Evolutionary conservation across 2,113 vertebrate species (phyloP).

Genomic region (Elephas maximus): DNA sequence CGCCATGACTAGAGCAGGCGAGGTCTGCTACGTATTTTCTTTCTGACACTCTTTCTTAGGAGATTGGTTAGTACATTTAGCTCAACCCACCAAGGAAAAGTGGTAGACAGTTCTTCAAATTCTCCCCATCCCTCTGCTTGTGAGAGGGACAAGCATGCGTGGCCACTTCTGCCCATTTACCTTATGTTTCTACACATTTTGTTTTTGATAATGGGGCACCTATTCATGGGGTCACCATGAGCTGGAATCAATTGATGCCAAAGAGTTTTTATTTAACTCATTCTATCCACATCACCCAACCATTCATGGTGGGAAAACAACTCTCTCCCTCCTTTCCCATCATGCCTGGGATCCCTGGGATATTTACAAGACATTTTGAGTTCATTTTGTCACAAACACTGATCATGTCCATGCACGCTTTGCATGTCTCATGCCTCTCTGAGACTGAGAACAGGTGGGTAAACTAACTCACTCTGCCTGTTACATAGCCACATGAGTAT

Average conservation of each 20-base stretch:
- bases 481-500: too few species aligned
- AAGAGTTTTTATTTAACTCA: not conserved
- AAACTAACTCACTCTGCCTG: fast-evolving
- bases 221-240: not conserved
- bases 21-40: not conserved
- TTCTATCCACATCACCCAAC: fast-evolving
- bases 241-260: not conserved
- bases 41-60: not conserved
- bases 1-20: not conserved
- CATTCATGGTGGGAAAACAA: not conserved
- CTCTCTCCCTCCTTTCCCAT: fast-evolving
- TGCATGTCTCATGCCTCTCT: fast-evolving
- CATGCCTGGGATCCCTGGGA: not conserved
- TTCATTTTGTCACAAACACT: not conserved
- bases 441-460: not conserved
- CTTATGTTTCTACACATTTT: not conserved
- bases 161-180: not conserved
- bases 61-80: not conserved
- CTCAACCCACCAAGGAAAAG: not conserved
- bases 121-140: not conserved
- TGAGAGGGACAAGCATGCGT: not conserved
- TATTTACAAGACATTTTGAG: not conserved
- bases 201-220: fast-evolving
- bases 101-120: not conserved
- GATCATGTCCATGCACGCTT: not conserved